phyloP scores from a whole-genome alignment of 2,797 vertebrate genomes.

The Trichosurus vulpecula region DNA sequence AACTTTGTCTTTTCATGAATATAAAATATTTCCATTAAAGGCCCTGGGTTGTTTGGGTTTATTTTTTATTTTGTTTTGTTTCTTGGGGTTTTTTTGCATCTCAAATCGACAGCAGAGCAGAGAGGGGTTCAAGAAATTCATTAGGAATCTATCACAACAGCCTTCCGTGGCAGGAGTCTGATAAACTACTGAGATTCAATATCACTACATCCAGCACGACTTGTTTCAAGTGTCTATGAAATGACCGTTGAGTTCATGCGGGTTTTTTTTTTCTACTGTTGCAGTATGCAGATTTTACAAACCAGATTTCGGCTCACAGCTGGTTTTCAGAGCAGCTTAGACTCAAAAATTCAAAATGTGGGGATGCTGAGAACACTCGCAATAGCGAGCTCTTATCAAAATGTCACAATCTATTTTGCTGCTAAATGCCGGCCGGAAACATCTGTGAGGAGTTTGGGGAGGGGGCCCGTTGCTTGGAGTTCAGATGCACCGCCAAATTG shows the following conservation, averaged over 20 bases:
- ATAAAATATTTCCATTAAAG: conserved; percentile 73
- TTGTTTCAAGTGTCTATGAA: conserved; percentile 38
- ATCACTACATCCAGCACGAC: background rate
- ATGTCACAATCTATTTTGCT: conserved; percentile 76
- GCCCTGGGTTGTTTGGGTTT: background rate
- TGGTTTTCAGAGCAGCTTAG: conserved; percentile 73
- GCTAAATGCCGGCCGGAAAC: conserved; percentile 63
- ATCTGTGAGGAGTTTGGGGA: conserved; percentile 59
- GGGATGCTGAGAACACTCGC: conserved; percentile 29
- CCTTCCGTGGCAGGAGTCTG: conserved; percentile 15
- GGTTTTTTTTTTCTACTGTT: conserved; percentile 50
- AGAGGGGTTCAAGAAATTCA: conserved; percentile 57
- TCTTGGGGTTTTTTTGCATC: conserved; percentile 41
- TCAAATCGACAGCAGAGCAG: conserved; percentile 53
- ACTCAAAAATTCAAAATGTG: conserved; percentile 66
- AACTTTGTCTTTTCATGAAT: conserved; percentile 72
- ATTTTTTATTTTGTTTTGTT: background rate
- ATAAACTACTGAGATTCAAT: conserved; percentile 43
- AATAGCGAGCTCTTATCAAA: conserved; percentile 73
- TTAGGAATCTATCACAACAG: conserved; percentile 39
- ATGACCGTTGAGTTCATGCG: conserved; percentile 56
- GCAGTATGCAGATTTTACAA: conserved; percentile 68
- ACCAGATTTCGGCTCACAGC: conserved; percentile 68
- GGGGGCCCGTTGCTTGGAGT: background rate
- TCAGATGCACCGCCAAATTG: conserved; percentile 25